These are phyloP conservation scores for Argynnis bischoffii DNA, from an alignment of 2,888 invertebrate species.

Conservation along the genomic window DNA sequence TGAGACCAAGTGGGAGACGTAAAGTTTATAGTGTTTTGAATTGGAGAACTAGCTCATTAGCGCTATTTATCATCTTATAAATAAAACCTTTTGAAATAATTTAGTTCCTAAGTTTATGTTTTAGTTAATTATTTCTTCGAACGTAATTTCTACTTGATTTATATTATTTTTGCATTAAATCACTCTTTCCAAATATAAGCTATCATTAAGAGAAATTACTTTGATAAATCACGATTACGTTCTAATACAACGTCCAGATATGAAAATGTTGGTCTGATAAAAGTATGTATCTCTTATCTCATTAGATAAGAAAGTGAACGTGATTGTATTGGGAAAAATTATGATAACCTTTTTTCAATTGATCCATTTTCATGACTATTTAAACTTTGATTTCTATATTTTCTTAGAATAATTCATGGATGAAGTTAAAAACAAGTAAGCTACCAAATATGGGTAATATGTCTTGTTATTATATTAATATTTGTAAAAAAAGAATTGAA, in stretches of 20 bases:
- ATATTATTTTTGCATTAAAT: not conserved
- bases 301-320: constrained; percentile 20
- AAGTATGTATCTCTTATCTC: constrained; percentile 25
- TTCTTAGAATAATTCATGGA: no score
- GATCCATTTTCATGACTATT: no score
- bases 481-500: no score
- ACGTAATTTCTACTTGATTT: no score
- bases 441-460: no score
- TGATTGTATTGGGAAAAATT: constrained; percentile 13
- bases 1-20: no score
- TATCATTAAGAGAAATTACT: constrained; percentile 22
- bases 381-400: no score
- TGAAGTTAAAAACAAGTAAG: no score
- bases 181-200: not conserved
- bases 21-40: no score
- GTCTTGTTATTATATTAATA: no score
- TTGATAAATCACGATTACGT: constrained; percentile 30
- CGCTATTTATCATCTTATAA: not conserved
- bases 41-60: no score
- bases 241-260: constrained; percentile 29
- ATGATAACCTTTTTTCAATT: constrained; percentile 1
- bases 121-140: no score
- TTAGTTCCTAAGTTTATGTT: not conserved
- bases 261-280: constrained; percentile 29
- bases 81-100: not conserved